Evolutionary conservation across 2,113 vertebrate species (phyloP), one percentile per base, ranked within the genome.

Genomic region (Castor canadensis): DNA sequence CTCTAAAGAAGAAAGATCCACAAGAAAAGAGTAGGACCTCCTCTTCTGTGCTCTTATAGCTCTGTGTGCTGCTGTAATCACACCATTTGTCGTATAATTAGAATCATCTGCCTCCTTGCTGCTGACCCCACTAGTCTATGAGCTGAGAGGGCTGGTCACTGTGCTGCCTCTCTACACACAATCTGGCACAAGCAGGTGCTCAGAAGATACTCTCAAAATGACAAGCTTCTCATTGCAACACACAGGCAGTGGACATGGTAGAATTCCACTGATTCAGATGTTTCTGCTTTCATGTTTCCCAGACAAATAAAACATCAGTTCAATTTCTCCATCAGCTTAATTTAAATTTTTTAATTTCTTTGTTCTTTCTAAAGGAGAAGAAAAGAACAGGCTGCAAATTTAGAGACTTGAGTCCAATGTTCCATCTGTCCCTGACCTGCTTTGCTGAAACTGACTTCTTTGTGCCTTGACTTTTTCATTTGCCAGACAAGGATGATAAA

Each of bases 371-470:
- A 32, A 94, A 93, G 45, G 28, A 47, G 43, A 91, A 35, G 52
- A 32, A 35, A 87, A 45, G 12, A 84, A 85, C 24, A 60, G 19
- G 28, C 26, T 49, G 9, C 40, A 71, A 35, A 58, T 45, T 40
- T n/a, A 56, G 56, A 96, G 47, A 72, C 24, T 19, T 60, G 38
- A 67, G 58, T 52, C 58, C 45, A 49, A 5, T 47, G 52, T 1
- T 73, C 38, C 9, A 40, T 20, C 43, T 73, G 69, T n/a, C 75
- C 20, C 45, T 95, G 79, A 87, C 49, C 43, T n/a, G 15, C 56
- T 93, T 62, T 88, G 81, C 47, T 80, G 26, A 92, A 93, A 66
- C 11, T 79, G 54, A 66, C 38, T 95, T 47, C 64, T 79, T 75
- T 45, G 35, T 89, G 45, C 19, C 66, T 91, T 92, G 60, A 89